Evolutionary conservation across 2,113 vertebrate species (phyloP).

Genomic region (Callochromis pleurospilus): DNA sequence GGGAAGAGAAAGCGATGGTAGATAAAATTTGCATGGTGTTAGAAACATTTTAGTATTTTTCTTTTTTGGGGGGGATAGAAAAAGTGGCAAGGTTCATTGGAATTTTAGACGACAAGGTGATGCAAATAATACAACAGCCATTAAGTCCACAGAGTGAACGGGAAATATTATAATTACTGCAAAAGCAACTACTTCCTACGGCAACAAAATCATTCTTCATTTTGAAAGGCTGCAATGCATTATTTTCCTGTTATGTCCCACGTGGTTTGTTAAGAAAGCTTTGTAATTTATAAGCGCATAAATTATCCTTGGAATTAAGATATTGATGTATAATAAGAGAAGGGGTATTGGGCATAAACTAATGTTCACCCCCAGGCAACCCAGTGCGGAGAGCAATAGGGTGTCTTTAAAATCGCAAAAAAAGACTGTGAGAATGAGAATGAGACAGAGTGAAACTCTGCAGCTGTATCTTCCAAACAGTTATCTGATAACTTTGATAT

Average conservation of each 20-base stretch:
- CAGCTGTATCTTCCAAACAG: slow-evolving; percentile 17
- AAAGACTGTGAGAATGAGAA: background rate
- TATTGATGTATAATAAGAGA: slow-evolving; percentile 73
- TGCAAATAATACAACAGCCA: background rate
- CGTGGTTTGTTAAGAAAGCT: slow-evolving; percentile 62
- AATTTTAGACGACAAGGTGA: background rate
- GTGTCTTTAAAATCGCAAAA: slow-evolving; percentile 11
- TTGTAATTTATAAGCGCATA: slow-evolving; percentile 70
- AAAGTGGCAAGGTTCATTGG: background rate
- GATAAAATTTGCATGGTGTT: slow-evolving; percentile 24
- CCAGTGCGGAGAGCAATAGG: slow-evolving; percentile 37
- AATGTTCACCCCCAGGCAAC: slow-evolving; percentile 55
- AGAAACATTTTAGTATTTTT: slow-evolving; percentile 11
- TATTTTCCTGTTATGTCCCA: slow-evolving; percentile 38
- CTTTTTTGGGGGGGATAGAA: slow-evolving; percentile 1
- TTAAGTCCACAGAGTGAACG: background rate
- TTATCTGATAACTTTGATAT: slow-evolving; percentile 51
- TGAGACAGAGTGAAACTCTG: background rate
- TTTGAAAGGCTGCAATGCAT: slow-evolving; percentile 28
- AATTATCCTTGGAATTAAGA: slow-evolving; percentile 68
- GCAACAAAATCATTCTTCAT: slow-evolving; percentile 1
- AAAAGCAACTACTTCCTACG: slow-evolving; percentile 27
- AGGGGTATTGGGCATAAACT: slow-evolving; percentile 48
- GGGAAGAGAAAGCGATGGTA: slow-evolving; percentile 1
- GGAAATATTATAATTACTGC: slow-evolving; percentile 9